phyloP scores from a whole-genome alignment of 2,113 vertebrate species.

The Agapornis roseicollis region DNA sequence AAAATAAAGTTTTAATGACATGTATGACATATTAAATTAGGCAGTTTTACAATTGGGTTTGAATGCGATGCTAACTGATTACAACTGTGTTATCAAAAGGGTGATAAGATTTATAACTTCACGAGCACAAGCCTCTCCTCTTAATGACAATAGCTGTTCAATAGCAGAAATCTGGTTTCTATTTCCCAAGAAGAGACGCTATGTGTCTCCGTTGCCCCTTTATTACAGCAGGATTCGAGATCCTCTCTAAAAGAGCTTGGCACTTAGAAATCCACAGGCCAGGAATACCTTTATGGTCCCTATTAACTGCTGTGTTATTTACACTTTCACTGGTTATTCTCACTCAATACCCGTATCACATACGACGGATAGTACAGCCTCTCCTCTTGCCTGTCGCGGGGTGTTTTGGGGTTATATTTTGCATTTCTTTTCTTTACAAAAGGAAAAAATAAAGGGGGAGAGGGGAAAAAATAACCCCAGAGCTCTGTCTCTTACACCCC shows the following conservation, averaged over 20 bases:
- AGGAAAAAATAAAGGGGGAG: accelerated
- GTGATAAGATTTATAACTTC: conserved; percentile 80
- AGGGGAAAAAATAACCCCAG: neutral
- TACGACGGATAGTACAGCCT: neutral
- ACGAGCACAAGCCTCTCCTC: conserved; percentile 68
- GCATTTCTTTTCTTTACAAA: conserved; percentile 53
- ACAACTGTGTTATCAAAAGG: conserved; percentile 79
- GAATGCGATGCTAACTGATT: conserved; percentile 76
- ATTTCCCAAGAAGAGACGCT: conserved; percentile 61
- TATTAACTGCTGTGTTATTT: conserved; percentile 64
- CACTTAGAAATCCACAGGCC: conserved; percentile 63
- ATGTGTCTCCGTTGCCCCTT: conserved; percentile 64
- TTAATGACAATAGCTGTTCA: conserved; percentile 70
- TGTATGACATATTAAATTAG: conserved; percentile 74
- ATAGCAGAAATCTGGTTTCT: conserved; percentile 71
- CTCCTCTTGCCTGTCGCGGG: neutral
- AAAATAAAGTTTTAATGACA: conserved; percentile 74
- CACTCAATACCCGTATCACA: conserved; percentile 51
- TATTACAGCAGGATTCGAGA: conserved; percentile 51
- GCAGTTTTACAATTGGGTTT: conserved; percentile 76
- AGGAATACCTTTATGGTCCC: conserved; percentile 67
- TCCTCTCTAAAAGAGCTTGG: conserved; percentile 53
- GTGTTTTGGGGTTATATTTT: conserved; percentile 24
- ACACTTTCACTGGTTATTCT: conserved; percentile 59
- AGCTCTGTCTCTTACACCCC: conserved; percentile 45